phyloP scores from a whole-genome alignment of 2,888 invertebrate genomes.

The Lamellibrachia columna region DNA sequence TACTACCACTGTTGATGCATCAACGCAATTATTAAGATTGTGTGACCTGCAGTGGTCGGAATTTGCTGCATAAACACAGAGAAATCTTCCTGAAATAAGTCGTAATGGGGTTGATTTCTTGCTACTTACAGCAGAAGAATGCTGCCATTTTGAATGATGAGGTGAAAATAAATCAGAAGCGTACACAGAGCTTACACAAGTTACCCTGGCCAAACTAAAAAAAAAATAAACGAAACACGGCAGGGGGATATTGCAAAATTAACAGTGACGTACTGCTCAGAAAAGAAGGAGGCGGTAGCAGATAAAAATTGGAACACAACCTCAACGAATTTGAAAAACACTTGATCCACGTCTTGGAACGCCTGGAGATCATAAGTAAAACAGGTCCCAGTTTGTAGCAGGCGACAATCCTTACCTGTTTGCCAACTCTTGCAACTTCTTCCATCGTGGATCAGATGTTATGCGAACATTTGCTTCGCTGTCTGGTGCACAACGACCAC shows the following conservation, averaged over 20 bases:
- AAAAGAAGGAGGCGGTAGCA: background rate
- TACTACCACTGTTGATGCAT: too few relatives aligned
- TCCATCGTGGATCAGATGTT: too few relatives aligned
- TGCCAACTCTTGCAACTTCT: too few relatives aligned
- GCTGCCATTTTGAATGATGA: background rate
- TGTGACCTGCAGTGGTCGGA: too few relatives aligned
- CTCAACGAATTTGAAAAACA: constrained; percentile 20
- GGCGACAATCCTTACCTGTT: background rate
- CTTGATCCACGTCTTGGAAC: background rate
- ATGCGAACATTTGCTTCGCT: too few relatives aligned
- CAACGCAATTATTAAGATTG: too few relatives aligned
- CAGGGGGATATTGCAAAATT: constrained; percentile 13
- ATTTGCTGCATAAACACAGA: too few relatives aligned
- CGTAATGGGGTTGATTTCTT: too few relatives aligned
- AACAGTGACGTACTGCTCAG: background rate
- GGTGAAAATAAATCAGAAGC: background rate
- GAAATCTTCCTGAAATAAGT: too few relatives aligned
- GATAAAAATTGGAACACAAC: background rate
- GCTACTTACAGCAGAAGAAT: too few relatives aligned
- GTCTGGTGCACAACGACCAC: too few relatives aligned
- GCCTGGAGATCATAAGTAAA: background rate
- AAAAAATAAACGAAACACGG: background rate
- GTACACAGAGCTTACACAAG: background rate
- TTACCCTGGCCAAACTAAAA: background rate
- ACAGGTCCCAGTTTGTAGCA: background rate